Evolutionary conservation across 2,888 invertebrate genomes (phyloP).

Genomic region (Tetanocera ferruginea): DNA sequence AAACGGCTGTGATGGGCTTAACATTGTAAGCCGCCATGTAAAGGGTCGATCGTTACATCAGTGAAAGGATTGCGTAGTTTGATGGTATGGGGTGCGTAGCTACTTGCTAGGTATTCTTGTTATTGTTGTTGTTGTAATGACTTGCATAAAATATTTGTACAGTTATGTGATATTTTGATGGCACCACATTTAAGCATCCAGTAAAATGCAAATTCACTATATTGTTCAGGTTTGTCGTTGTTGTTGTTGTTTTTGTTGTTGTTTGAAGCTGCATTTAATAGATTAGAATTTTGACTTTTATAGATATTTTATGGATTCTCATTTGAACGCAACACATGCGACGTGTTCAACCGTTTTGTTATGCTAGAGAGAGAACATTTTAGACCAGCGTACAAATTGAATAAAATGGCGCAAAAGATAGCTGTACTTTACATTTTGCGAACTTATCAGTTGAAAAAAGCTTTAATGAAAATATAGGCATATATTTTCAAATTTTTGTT

Average conservation of each 20-base stretch:
- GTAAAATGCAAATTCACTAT: slow-evolving; percentile 27
- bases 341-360: not conserved
- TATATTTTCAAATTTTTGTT: too few relatives aligned
- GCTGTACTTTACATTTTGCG: too few relatives aligned
- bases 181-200: slow-evolving; percentile 17
- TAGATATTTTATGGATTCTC: slow-evolving; percentile 25
- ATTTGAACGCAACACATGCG: slow-evolving; percentile 27
- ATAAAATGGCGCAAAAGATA: too few relatives aligned
- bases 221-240: slow-evolving; percentile 5
- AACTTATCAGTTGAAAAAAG: too few relatives aligned
- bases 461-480: too few relatives aligned
- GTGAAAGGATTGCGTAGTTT: slow-evolving; percentile 17
- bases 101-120: not conserved
- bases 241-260: slow-evolving; percentile 18
- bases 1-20: slow-evolving; percentile 19
- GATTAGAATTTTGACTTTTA: slow-evolving; percentile 38
- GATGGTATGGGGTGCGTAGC: not conserved
- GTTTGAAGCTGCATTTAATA: slow-evolving; percentile 35
- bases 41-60: not conserved
- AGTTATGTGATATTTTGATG: slow-evolving; percentile 25
- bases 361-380: too few relatives aligned
- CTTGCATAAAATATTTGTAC: slow-evolving; percentile 30
- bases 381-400: not conserved
- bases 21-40: slow-evolving; percentile 26
- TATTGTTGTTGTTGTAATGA: slow-evolving; percentile 29